Evolutionary conservation across 2,797 vertebrate genomes (phyloP).

Genomic region (Phalloptychus januarius): DNA sequence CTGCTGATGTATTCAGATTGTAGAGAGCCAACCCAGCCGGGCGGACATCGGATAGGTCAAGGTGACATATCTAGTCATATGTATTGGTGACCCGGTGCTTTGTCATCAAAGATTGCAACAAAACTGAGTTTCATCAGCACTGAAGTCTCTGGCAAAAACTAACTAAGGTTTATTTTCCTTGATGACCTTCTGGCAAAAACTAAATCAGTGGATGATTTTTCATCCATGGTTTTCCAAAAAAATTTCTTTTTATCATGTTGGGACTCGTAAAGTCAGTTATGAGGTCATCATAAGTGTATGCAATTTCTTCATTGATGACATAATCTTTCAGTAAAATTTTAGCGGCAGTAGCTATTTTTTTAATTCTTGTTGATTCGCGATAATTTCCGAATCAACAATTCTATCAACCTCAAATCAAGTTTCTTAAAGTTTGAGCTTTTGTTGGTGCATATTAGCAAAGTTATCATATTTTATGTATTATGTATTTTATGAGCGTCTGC

Average conservation of each 20-base stretch:
- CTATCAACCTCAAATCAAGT: neutral
- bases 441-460: no score
- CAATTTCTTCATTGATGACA: neutral
- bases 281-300: neutral
- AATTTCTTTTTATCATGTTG: neutral
- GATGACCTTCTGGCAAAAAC: neutral
- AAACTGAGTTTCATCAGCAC: neutral
- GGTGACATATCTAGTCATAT: conserved; percentile 27
- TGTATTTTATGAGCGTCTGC: no score
- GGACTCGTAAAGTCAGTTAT: neutral
- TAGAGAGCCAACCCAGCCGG: conserved; percentile 7
- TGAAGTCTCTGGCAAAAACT: neutral
- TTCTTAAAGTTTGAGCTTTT: no score
- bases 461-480: no score
- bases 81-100: conserved; percentile 11
- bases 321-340: neutral
- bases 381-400: neutral
- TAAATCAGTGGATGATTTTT: neutral
- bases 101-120: neutral
- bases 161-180: neutral
- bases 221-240: no score
- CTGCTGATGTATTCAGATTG: conserved; percentile 41
- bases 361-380: neutral
- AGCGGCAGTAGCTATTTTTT: neutral
- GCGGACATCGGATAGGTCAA: neutral